These are phyloP conservation scores for Pseudococcus jackbeardsleyi DNA, from an alignment of 2,888 invertebrate genomes.

Conservation along the genomic window DNA sequence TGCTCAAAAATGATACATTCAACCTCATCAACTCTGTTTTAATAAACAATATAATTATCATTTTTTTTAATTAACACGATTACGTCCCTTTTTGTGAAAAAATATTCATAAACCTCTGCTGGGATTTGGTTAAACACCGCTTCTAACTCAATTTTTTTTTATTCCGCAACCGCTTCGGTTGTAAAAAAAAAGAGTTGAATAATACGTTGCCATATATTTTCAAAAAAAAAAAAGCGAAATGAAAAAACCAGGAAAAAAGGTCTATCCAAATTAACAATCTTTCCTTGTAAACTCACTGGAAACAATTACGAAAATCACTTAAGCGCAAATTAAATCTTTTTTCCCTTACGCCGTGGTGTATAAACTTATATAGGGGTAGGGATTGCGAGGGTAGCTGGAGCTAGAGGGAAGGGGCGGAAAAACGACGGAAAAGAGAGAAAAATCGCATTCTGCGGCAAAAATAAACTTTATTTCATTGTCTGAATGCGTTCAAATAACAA, in stretches of 20 bases:
- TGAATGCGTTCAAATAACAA: slow-evolving; percentile 46
- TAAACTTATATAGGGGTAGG: background rate
- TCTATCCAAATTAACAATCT: slow-evolving; percentile 49
- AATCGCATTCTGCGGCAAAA: slow-evolving; percentile 32
- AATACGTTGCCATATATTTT: background rate
- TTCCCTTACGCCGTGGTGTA: background rate
- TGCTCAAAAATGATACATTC: background rate
- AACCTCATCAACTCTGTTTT: slow-evolving; percentile 29
- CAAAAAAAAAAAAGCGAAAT: background rate
- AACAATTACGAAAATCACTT: slow-evolving; percentile 46
- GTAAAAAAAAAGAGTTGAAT: background rate
- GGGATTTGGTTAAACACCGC: slow-evolving; percentile 14
- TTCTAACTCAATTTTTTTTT: slow-evolving; percentile 1
- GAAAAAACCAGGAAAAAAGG: slow-evolving; percentile 3
- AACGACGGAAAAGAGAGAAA: slow-evolving; percentile 31
- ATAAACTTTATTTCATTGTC: slow-evolving; percentile 35
- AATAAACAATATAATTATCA: slow-evolving; percentile 16
- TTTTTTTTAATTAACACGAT: slow-evolving; percentile 20
- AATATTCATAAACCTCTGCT: slow-evolving; percentile 10
- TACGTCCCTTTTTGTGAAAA: slow-evolving; percentile 1
- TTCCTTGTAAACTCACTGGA: slow-evolving; percentile 17
- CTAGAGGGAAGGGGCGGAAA: background rate
- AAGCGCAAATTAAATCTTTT: slow-evolving; percentile 47
- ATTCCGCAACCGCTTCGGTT: background rate
- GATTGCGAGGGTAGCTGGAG: background rate